These are phyloP conservation scores for Polyergus mexicanus DNA, from an alignment of 1,140 invertebrate species.

Conservation along the genomic window DNA sequence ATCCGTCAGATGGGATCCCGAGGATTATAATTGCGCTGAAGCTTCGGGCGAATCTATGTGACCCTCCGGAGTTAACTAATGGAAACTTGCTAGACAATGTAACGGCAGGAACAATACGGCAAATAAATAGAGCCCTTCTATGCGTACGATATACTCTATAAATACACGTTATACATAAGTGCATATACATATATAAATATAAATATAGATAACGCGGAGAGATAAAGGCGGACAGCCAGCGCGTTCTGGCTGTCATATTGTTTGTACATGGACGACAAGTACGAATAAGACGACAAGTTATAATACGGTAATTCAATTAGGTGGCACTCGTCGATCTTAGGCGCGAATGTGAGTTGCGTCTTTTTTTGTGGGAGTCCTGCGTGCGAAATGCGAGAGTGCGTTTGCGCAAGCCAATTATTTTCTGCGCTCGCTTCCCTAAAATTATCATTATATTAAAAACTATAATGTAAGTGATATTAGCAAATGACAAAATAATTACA, in stretches of 20 bases:
- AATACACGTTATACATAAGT: slow-evolving; percentile 46
- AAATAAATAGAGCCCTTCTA: slow-evolving; percentile 68
- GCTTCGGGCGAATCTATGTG: slow-evolving; percentile 51
- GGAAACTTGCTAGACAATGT: slow-evolving; percentile 70
- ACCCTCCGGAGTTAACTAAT: slow-evolving; percentile 51
- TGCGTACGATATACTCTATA: slow-evolving; percentile 73
- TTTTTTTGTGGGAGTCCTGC: slow-evolving; percentile 51
- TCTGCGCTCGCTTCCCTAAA: slow-evolving; percentile 1
- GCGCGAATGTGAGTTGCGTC: slow-evolving; percentile 31
- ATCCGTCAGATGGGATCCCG: slow-evolving; percentile 37
- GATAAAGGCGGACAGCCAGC: slow-evolving; percentile 41
- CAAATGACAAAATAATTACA: slow-evolving; percentile 4
- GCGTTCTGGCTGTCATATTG: slow-evolving; percentile 67
- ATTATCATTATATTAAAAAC: slow-evolving; percentile 8
- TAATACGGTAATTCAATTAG: slow-evolving; percentile 74
- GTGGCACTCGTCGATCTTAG: slow-evolving; percentile 50
- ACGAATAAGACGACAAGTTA: slow-evolving; percentile 67
- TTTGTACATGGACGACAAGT: slow-evolving; percentile 75
- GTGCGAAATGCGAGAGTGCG: slow-evolving; percentile 42
- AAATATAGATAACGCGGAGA: slow-evolving; percentile 63
- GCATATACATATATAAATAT: slow-evolving; percentile 53
- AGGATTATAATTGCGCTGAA: slow-evolving; percentile 58
- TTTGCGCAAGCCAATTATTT: slow-evolving; percentile 34
- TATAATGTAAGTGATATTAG: not conserved
- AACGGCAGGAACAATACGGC: slow-evolving; percentile 63